phyloP scores from a whole-genome alignment of 2,797 vertebrate species.

The Ceyx erithaca region DNA sequence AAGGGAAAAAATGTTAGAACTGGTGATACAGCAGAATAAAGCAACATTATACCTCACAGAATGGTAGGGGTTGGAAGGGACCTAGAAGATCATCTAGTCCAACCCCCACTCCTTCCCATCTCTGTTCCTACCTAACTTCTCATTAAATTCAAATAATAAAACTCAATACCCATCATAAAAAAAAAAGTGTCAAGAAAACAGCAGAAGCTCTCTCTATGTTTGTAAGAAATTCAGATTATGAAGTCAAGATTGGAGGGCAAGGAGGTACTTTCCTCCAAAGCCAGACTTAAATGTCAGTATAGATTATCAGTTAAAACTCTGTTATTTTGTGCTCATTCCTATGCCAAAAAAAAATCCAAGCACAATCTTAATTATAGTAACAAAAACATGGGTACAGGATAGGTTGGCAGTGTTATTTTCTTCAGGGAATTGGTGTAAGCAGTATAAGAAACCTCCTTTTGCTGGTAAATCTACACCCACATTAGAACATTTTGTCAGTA shows the following conservation, averaged over 20 bases:
- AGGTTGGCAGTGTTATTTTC: constrained; percentile 21
- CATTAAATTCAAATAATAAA: constrained; percentile 1
- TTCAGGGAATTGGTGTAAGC: neutral
- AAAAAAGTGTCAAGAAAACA: neutral
- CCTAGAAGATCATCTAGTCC: too few species aligned
- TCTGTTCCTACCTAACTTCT: neutral
- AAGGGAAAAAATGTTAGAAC: neutral
- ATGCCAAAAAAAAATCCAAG: neutral
- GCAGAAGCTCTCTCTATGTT: neutral
- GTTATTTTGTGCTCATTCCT: constrained; percentile 6
- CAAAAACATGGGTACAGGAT: neutral
- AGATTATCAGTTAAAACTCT: constrained; percentile 27
- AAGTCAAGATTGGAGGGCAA: constrained; percentile 6
- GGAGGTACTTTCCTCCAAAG: constrained; percentile 1
- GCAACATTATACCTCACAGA: neutral
- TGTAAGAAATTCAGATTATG: neutral
- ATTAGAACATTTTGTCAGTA: neutral
- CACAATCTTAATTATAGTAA: constrained; percentile 23
- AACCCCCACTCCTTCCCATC: neutral
- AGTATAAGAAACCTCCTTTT: neutral
- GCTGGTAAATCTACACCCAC: neutral
- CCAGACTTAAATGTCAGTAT: constrained; percentile 45
- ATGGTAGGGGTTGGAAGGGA: too few species aligned
- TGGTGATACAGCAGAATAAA: neutral
- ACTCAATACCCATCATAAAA: neutral